Evolutionary conservation across 2,113 vertebrate species (phyloP), one percentile per base, ranked within the genome.

Genomic region (Cygnus atratus): DNA sequence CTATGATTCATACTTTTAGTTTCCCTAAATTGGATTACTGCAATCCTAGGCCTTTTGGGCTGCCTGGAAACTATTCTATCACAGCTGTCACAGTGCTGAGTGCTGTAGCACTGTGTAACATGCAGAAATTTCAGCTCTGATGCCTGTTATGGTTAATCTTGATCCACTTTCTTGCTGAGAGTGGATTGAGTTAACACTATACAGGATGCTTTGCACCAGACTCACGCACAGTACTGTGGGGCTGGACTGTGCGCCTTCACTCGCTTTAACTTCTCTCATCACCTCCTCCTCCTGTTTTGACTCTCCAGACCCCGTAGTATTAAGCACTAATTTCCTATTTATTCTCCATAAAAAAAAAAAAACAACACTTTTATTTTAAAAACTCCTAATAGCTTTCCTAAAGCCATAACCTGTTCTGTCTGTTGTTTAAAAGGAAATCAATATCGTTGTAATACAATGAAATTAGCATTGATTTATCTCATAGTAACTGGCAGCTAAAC

Each of bases 381-480:
- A 13, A 50, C 75, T 95, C 72, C 88, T 96, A 94, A 95, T 76
- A 71, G 85, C 91, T 97, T 96, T 97, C 94, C 93, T 92, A 87
- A 93, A 97, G 91, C 94, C 94, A 91, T 96, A 97, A 96, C 93
- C 86, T 55, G 71, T 92, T 97, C 85, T 96, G 94, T 96, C 94
- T 93, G 86, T 48, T 92, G 59, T 97, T 96, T 97, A 97, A 97
- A 96, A 96, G 93, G 91, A 91, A 97, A 97, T 98, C 97, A 75
- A 97, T 97, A 90, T 14, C 84, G 95, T 96, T 97, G 96, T 97
- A 97, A 97, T 96, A 97, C 95, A 94, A 94, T 90, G 88, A 93
- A 96, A 97, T 97, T 95, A 97, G 72, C 96, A 97, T 97, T 96
- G 97, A 97, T 97, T 97, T 94, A 93, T 95, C 94, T 97, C 91